Percentiles rank a stretch among this genome's conserved stretches.
Evolutionary conservation across 37 sponge, comb jelly and placozoan genomes (phyloP).

Genomic region (Ephydatia muelleri): DNA sequence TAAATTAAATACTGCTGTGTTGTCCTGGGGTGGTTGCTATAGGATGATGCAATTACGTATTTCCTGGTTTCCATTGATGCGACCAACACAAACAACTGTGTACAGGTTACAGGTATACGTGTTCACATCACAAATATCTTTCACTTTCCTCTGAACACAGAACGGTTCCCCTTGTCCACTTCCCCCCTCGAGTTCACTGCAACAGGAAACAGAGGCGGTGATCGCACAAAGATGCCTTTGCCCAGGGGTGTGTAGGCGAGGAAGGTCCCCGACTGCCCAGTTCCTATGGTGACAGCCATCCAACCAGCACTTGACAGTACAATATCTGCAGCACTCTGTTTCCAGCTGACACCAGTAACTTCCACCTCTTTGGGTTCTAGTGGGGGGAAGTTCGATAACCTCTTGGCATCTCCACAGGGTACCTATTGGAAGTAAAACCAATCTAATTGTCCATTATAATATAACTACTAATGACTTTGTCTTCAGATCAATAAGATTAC

Average conservation of each 20-base stretch:
- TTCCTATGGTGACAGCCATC: constrained; percentile 70
- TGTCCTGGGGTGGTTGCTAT: too few species aligned
- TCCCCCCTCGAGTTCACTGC: constrained; percentile 68
- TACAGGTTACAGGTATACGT: neutral
- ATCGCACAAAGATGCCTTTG: constrained; percentile 57
- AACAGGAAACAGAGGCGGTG: constrained; percentile 59
- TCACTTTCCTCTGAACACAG: constrained; percentile 21
- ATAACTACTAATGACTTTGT: too few species aligned
- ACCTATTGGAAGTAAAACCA: constrained; percentile 40
- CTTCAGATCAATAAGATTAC: too few species aligned
- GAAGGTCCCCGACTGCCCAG: constrained; percentile 6
- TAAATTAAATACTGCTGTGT: too few species aligned
- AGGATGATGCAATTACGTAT: too few species aligned
- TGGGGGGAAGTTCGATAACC: constrained; percentile 60
- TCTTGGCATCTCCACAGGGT: constrained; percentile 50
- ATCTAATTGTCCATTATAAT: neutral
- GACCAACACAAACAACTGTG: too few species aligned
- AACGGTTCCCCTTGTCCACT: constrained; percentile 22
- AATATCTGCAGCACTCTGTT: constrained; percentile 62
- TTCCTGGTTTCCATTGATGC: too few species aligned
- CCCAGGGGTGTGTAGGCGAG: constrained; percentile 64
- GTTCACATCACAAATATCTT: neutral
- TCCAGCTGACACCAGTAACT: constrained; percentile 63
- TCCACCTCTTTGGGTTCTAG: constrained; percentile 35
- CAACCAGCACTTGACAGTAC: constrained; percentile 85